A percentile compares a stretch with the other conserved stretches of the same genome.
These are phyloP conservation scores for Phyllostomus discolor DNA, from an alignment of 2,113 vertebrate genomes.

Conservation along the genomic window DNA sequence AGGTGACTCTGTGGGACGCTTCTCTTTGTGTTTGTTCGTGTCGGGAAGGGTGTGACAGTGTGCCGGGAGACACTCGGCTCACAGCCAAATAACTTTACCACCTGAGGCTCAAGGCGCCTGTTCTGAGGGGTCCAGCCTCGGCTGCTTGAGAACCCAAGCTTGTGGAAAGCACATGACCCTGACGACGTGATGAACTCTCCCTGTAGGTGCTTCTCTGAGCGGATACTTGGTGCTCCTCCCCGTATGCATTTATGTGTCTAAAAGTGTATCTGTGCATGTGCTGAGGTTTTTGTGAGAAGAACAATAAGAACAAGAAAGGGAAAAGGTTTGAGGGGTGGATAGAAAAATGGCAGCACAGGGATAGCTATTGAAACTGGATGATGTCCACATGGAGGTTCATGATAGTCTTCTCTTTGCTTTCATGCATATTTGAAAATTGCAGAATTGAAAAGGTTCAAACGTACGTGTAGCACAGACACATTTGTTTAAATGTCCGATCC, in stretches of 20 bases:
- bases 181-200: accelerated
- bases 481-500: neutral
- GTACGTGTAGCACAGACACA: neutral
- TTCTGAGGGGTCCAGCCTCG: neutral
- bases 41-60: slow-evolving; percentile 67
- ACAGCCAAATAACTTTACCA: slow-evolving; percentile 51
- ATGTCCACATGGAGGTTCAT: accelerated
- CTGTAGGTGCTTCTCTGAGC: neutral
- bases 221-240: neutral
- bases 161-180: neutral
- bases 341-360: neutral
- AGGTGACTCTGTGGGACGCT: slow-evolving; percentile 1
- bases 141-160: neutral
- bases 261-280: neutral
- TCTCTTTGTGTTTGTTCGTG: slow-evolving; percentile 63
- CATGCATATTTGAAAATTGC: neutral
- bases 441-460: neutral
- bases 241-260: accelerated
- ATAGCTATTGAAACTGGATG: neutral
- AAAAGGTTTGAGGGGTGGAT: neutral
- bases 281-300: neutral
- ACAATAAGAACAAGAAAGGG: neutral
- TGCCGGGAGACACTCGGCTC: slow-evolving; percentile 3
- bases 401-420: neutral
- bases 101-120: slow-evolving; percentile 35